These are phyloP conservation scores for Andrena haemorrhoa DNA, from an alignment of 2,888 invertebrate species.

Conservation along the genomic window DNA sequence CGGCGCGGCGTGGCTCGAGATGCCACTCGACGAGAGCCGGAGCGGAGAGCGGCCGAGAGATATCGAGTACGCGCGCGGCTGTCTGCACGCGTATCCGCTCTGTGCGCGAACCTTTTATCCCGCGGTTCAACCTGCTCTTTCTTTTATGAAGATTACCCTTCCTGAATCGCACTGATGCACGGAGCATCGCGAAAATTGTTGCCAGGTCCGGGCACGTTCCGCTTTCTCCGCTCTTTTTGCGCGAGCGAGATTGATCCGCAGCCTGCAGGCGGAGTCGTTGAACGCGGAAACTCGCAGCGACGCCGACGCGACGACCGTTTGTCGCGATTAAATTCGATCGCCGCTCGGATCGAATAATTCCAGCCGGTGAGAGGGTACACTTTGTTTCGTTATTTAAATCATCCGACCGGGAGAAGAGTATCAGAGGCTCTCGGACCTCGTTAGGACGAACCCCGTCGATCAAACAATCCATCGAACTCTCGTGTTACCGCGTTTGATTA, in stretches of 20 bases:
- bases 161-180: constrained; percentile 51
- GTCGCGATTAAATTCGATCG: constrained; percentile 2
- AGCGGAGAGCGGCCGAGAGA: constrained; percentile 1
- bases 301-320: neutral
- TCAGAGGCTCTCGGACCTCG: constrained; percentile 19
- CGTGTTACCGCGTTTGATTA: constrained; percentile 53
- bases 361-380: neutral
- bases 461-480: constrained; percentile 54
- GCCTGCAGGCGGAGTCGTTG: neutral
- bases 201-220: neutral
- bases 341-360: neutral
- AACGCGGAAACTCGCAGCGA: neutral
- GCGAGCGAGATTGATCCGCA: constrained; percentile 4
- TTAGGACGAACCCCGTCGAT: constrained; percentile 40
- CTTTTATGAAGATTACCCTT: constrained; percentile 67
- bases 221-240: neutral
- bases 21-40: neutral
- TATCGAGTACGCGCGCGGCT: neutral
- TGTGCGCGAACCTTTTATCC: constrained; percentile 49
- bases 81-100: neutral
- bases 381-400: neutral
- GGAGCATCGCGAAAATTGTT: constrained; percentile 55
- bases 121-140: constrained; percentile 45
- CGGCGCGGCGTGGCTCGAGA: constrained; percentile 10
- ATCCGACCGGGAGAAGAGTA: neutral